phyloP scores from a whole-genome alignment of 2,888 invertebrate species.

The Phrixothrix hirtus region DNA sequence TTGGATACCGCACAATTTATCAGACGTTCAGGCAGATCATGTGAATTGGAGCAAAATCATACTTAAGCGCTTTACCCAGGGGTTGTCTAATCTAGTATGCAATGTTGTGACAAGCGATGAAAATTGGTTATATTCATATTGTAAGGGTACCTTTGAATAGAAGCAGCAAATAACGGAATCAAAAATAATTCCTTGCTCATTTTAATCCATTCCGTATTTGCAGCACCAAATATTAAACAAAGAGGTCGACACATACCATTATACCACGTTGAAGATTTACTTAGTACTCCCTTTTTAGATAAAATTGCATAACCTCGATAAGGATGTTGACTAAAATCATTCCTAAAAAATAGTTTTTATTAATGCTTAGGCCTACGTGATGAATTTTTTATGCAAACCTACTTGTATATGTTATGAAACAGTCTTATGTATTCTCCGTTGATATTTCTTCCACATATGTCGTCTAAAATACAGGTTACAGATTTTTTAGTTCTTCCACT shows the following conservation, averaged over 20 bases:
- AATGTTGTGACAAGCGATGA: no score
- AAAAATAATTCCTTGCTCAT: slow-evolving; percentile 61
- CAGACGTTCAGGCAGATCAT: no score
- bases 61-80: no score
- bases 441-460: slow-evolving; percentile 63
- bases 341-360: slow-evolving; percentile 11
- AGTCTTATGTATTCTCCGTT: slow-evolving; percentile 61
- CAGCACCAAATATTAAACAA: slow-evolving; percentile 6
- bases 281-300: slow-evolving; percentile 16
- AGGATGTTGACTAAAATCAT: slow-evolving; percentile 1
- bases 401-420: slow-evolving; percentile 45
- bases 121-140: no score
- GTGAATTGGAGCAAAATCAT: no score
- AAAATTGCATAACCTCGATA: slow-evolving; percentile 19
- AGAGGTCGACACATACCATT: slow-evolving; percentile 5
- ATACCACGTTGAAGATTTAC: slow-evolving; percentile 1
- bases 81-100: no score
- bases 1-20: no score
- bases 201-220: slow-evolving; percentile 2
- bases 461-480: slow-evolving; percentile 66
- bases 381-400: not conserved
- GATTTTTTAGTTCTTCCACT: slow-evolving; percentile 83
- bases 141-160: slow-evolving; percentile 69
- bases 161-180: slow-evolving; percentile 72
- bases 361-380: no score